Percentiles rank a stretch among this genome's conserved stretches.
phyloP scores from a whole-genome alignment of 2,888 invertebrate species.

The Alloplasta piceator region DNA sequence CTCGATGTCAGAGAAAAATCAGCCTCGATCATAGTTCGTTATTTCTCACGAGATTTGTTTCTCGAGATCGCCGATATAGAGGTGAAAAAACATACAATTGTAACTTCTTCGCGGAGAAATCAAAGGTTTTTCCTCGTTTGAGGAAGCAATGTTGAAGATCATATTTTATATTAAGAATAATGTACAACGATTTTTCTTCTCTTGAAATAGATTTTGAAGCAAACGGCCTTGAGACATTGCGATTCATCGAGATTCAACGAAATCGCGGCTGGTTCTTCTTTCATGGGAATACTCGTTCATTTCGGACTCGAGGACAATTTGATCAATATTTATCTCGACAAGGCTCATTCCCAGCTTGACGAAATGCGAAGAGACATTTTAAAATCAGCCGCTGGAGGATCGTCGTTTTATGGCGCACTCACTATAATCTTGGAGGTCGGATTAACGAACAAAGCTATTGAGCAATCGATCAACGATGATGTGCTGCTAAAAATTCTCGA shows the following conservation, averaged over 20 bases:
- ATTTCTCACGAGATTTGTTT: conserved; percentile 77
- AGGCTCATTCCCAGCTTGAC: conserved; percentile 77
- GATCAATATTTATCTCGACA: conserved; percentile 71
- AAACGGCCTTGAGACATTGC: conserved; percentile 83
- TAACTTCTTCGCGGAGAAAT: too few species aligned
- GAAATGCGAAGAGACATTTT: conserved; percentile 81
- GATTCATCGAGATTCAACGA: conserved; percentile 87
- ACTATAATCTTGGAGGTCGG: conserved; percentile 73
- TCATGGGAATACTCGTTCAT: conserved; percentile 84
- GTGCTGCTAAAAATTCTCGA: conserved; percentile 68
- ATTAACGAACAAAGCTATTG: conserved; percentile 62
- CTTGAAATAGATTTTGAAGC: conserved; percentile 78
- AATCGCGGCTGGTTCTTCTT: conserved; percentile 86
- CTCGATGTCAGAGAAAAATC: conserved; percentile 87
- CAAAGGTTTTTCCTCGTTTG: too few species aligned
- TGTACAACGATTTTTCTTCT: conserved; percentile 30
- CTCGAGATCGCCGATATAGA: too few species aligned
- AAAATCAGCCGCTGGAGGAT: conserved; percentile 78
- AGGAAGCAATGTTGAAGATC: too few species aligned
- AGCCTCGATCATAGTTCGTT: conserved; percentile 84
- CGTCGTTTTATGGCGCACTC: conserved; percentile 83
- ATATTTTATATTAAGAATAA: too few species aligned
- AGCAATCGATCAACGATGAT: conserved; percentile 46
- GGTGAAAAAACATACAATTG: too few species aligned
- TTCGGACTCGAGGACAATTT: conserved; percentile 64